Percentiles rank a stretch among this genome's conserved stretches.
Conservation (phyloP, 2,888 invertebrate species). For the Drosophila prostipennis region DNA sequence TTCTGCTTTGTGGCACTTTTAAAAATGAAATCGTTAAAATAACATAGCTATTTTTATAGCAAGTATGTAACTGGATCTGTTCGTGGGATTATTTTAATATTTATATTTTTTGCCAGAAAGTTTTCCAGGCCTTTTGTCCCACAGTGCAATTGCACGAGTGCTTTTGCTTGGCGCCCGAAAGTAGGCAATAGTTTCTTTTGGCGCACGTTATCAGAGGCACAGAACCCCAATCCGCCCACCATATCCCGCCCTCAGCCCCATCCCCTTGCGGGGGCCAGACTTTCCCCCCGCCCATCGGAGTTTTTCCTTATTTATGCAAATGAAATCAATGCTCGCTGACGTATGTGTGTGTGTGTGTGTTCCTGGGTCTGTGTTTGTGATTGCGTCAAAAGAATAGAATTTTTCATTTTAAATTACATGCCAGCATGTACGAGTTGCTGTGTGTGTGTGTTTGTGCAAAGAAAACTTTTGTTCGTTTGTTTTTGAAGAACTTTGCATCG, state of each 20-base stretch:
- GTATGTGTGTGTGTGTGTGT: conserved; percentile 35
- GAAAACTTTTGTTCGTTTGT: conserved; percentile 75
- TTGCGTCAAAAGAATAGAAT: conserved; percentile 74
- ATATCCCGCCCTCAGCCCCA: background rate
- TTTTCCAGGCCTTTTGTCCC: background rate
- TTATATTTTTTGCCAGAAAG: too few species aligned
- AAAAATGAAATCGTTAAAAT: too few species aligned
- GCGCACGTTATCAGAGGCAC: conserved; percentile 8
- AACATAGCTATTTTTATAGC: too few species aligned
- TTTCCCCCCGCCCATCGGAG: conserved; percentile 3
- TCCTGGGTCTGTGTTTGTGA: conserved; percentile 37
- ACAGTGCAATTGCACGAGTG: conserved; percentile 5
- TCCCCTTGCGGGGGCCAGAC: conserved; percentile 3
- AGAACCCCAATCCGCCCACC: background rate
- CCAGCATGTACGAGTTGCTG: conserved; percentile 25
- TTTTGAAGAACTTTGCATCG: conserved; percentile 65
- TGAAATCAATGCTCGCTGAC: conserved; percentile 74
- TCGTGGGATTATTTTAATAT: too few species aligned
- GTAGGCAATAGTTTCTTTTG: conserved; percentile 62
- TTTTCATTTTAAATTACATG: conserved; percentile 77
- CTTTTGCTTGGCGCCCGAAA: conserved; percentile 47
- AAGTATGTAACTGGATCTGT: too few species aligned
- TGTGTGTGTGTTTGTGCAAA: conserved; percentile 43
- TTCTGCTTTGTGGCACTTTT: too few species aligned
- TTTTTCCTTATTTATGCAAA: conserved; percentile 72